phyloP scores from a whole-genome alignment of 92 coral and sea anemone genomes.

The Phenganax marumi region DNA sequence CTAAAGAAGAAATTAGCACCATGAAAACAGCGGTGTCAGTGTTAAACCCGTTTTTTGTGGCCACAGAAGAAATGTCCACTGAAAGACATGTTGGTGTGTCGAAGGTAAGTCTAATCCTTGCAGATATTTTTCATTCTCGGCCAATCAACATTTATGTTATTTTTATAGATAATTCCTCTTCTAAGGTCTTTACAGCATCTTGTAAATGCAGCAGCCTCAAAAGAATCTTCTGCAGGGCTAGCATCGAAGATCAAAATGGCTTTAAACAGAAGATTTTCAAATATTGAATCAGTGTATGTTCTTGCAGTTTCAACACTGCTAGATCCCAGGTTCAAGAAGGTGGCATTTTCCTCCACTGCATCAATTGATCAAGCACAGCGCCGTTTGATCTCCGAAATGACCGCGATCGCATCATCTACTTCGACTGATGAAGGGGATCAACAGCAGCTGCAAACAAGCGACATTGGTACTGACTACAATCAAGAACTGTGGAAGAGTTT shows the following conservation, averaged over 20 bases:
- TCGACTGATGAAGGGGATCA: too few species aligned
- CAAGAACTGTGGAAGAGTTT: not conserved
- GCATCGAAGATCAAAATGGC: not conserved
- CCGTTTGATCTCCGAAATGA: not conserved
- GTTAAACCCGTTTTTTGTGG: not conserved
- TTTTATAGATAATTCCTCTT: not conserved
- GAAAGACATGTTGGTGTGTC: not conserved
- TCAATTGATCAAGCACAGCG: not conserved
- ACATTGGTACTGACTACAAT: not conserved
- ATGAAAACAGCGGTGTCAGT: not conserved
- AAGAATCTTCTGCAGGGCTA: not conserved
- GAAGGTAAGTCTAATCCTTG: not conserved
- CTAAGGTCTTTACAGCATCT: not conserved
- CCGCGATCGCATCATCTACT: too few species aligned
- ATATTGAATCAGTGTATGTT: not conserved
- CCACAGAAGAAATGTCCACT: slow-evolving; percentile 8
- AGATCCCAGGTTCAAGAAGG: not conserved
- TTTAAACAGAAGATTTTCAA: not conserved
- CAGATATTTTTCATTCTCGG: too few species aligned
- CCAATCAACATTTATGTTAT: not conserved
- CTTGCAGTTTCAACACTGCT: not conserved
- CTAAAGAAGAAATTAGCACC: not conserved
- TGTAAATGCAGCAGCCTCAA: not conserved
- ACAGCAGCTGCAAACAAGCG: not conserved
- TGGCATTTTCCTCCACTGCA: not conserved